Evolutionary conservation across 1,140 invertebrate genomes (phyloP).

Genomic region (Vollenhovia emeryi): DNA sequence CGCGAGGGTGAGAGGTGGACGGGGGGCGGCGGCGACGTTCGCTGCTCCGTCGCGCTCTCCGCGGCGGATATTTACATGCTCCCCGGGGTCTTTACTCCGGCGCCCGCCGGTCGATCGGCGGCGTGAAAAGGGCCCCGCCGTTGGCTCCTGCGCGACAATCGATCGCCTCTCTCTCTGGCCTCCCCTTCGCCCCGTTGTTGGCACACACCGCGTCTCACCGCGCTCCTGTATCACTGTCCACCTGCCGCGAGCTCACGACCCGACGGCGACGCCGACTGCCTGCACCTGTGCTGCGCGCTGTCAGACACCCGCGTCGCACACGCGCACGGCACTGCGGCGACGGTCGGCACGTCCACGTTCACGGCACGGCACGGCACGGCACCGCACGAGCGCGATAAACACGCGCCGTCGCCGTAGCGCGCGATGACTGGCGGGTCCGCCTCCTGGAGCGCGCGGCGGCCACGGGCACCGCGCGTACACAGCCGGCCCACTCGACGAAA

Average conservation of each 20-base stretch:
- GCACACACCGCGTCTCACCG: not conserved
- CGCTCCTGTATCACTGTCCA: not conserved
- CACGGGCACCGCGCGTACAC: constrained; percentile 35
- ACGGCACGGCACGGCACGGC: too few species aligned
- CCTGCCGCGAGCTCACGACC: constrained; percentile 15
- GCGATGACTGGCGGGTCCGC: constrained; percentile 43
- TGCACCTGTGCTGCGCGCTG: not conserved
- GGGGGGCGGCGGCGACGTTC: not conserved
- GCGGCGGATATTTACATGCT: constrained; percentile 2
- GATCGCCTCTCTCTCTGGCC: constrained; percentile 20
- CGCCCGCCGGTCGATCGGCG: not conserved
- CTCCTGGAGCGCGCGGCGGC: constrained; percentile 32
- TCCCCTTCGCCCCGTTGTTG: not conserved
- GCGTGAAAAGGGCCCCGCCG: not conserved
- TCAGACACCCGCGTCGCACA: not conserved
- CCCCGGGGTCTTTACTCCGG: too few species aligned
- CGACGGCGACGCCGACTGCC: too few species aligned
- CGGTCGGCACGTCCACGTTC: too few species aligned
- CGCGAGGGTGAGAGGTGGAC: not conserved
- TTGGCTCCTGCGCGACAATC: constrained; percentile 13
- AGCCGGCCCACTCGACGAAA: constrained; percentile 62
- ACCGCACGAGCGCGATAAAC: not conserved
- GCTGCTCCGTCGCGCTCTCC: not conserved
- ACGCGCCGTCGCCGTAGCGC: constrained; percentile 50
- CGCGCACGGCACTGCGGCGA: constrained; percentile 7